phyloP scores from a whole-genome alignment of 2,888 invertebrate species.

The Lampropteryx suffumata region DNA sequence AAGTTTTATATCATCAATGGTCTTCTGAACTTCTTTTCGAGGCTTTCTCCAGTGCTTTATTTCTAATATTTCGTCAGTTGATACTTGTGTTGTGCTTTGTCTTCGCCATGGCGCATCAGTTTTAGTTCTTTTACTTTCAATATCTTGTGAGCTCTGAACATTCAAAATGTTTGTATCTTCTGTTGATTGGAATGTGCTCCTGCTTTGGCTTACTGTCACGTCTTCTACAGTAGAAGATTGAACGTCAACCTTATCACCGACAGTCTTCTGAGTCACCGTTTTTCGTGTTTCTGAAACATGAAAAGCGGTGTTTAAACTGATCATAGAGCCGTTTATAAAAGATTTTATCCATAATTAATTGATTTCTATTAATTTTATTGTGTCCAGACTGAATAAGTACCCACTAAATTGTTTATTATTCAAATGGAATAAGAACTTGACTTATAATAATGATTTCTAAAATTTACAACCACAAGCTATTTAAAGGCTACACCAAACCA shows the following conservation, averaged over 20 bases:
- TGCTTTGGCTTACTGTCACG: slow-evolving; percentile 40
- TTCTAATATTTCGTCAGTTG: slow-evolving; percentile 41
- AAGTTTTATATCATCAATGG: slow-evolving; percentile 19
- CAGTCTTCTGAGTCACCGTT: slow-evolving; percentile 48
- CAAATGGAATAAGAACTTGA: too few relatives aligned
- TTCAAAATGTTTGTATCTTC: slow-evolving; percentile 70
- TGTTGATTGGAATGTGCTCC: slow-evolving; percentile 56
- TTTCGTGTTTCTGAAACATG: slow-evolving; percentile 61
- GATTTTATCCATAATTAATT: too few relatives aligned
- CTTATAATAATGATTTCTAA: too few relatives aligned
- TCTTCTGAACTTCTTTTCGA: slow-evolving; percentile 26
- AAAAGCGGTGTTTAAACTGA: slow-evolving; percentile 20
- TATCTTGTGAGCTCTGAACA: slow-evolving; percentile 56
- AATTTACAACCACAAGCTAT: too few relatives aligned
- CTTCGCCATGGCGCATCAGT: slow-evolving; percentile 66
- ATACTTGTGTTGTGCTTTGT: slow-evolving; percentile 36
- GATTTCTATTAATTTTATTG: too few relatives aligned
- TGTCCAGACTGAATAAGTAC: too few relatives aligned
- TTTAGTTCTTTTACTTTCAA: slow-evolving; percentile 51
- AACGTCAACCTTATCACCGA: slow-evolving; percentile 54
- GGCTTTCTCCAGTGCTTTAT: slow-evolving; percentile 55
- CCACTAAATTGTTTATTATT: too few relatives aligned
- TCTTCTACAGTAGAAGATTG: slow-evolving; percentile 41
- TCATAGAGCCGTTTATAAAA: neutral
- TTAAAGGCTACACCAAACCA: too few relatives aligned